Evolutionary conservation across 2,888 invertebrate genomes (phyloP), one percentile per base, ranked within the genome.

Genomic region (Glyphotaelius pellucidus): DNA sequence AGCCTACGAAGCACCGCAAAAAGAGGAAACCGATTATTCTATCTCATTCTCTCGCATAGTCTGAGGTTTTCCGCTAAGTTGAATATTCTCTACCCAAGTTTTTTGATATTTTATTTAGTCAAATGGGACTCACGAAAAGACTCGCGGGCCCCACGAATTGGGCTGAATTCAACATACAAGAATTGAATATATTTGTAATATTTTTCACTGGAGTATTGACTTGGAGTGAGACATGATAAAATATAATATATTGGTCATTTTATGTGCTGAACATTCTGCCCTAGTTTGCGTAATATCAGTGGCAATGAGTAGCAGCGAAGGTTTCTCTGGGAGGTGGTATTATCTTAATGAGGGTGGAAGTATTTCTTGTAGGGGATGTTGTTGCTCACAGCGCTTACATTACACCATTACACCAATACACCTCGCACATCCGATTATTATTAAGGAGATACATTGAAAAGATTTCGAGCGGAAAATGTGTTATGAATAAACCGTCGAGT

Each of bases 321-420:
- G 83, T 35, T 32, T 67, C 25, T 67, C 67, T 9, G 25, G 67
- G 25, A 38, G 32, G 32, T 35, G 83, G 83, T n/a, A 83, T 83
- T 83, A 83, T 83, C 83, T 83, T 83, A 83, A 83, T 83, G 83
- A 83, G 38, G 83, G 35, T 83, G 83, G 83, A 83, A 83, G 14
- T 38, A 83, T 83, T 38, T 38, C 83, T 83, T 83, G 11, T 25
- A 83, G 35, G 11, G 83, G 32, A 25, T 32, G 83, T 31, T 67
- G 67, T 67, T 7, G 67, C 67, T 67, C 25, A n/a, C 25, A 67
- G 67, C 67, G 25, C 67, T 9, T 25, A 9, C 67, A 67, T 67
- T 67, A 67, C 67, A 67, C 67, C 67, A 67, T 67, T 67, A 52
- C 52, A 67, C 67, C 67, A n/a, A 25, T 67, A 52, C 19, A 67